Evolutionary conservation across 2,113 vertebrate genomes (phyloP).

Genomic region (Arizona elegans): DNA sequence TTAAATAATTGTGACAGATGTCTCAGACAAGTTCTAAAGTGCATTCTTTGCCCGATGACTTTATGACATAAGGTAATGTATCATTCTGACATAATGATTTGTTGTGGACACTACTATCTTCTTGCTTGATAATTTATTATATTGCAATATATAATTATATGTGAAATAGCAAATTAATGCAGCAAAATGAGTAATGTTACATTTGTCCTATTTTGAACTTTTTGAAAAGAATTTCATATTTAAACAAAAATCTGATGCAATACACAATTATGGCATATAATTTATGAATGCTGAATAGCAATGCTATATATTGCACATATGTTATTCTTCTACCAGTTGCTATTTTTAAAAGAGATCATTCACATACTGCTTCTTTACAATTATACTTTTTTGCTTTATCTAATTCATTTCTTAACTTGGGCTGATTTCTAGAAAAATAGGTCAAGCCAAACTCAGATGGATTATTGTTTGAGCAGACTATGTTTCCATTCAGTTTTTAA

Average conservation of each 20-base stretch:
- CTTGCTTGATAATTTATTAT: not conserved
- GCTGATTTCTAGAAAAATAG: conserved; percentile 11
- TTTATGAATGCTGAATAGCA: not conserved
- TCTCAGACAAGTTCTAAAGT: not conserved
- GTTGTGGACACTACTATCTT: not conserved
- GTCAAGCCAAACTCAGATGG: not conserved
- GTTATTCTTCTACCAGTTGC: not conserved
- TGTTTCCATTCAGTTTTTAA: not conserved
- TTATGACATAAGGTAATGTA: not conserved
- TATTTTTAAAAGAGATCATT: not conserved
- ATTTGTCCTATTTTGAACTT: not conserved
- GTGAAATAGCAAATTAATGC: not conserved
- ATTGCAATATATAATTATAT: not conserved
- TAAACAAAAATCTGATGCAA: not conserved
- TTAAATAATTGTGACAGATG: not conserved
- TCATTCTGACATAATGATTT: not conserved
- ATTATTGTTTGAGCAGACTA: not conserved
- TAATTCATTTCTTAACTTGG: not conserved
- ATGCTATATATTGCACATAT: not conserved
- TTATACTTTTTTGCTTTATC: not conserved
- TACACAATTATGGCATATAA: not conserved
- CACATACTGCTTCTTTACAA: not conserved
- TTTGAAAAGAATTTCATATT: not conserved
- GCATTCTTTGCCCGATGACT: not conserved
- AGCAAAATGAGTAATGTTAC: not conserved